Evolutionary conservation across 2,113 vertebrate genomes (phyloP).

Genomic region (Stigmatopora argus): DNA sequence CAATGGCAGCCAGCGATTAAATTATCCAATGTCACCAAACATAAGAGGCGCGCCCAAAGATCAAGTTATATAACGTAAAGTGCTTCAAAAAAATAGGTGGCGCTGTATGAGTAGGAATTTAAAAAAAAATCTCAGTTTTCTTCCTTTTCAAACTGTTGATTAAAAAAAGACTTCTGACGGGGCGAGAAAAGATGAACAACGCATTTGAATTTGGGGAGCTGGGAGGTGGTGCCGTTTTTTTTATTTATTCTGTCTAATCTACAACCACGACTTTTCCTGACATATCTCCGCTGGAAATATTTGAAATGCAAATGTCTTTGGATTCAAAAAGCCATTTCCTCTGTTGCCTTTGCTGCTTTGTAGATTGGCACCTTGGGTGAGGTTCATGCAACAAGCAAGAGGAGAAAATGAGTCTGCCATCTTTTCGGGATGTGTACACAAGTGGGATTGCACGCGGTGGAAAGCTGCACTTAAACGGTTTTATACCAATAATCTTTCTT

Average conservation of each 20-base stretch:
- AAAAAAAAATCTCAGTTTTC: neutral
- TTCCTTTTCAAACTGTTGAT: conserved; percentile 9
- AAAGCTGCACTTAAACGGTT: neutral
- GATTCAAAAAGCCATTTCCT: conserved; percentile 42
- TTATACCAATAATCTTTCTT: neutral
- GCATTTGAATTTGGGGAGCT: neutral
- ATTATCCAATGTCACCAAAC: too few relatives aligned
- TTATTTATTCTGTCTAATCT: conserved; percentile 26
- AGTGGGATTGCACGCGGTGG: conserved; percentile 15
- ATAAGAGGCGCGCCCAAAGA: neutral
- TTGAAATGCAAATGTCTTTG: conserved; percentile 54
- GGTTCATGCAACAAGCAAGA: conserved; percentile 18
- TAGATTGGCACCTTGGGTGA: conserved; percentile 36
- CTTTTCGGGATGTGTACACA: conserved; percentile 10
- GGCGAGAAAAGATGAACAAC: neutral
- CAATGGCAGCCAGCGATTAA: too few relatives aligned
- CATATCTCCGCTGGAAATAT: conserved; percentile 18
- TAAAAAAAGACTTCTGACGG: conserved; percentile 20
- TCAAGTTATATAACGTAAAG: neutral
- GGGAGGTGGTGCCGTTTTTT: neutral
- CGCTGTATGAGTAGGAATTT: neutral
- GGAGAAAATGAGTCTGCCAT: conserved; percentile 3
- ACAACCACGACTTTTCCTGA: conserved; percentile 12
- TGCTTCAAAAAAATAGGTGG: neutral
- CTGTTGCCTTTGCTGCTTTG: conserved; percentile 30